A percentile compares a stretch with the other conserved stretches of the same genome.
phyloP scores from a whole-genome alignment of 2,888 invertebrate species.

The Sminthurinus aureus region DNA sequence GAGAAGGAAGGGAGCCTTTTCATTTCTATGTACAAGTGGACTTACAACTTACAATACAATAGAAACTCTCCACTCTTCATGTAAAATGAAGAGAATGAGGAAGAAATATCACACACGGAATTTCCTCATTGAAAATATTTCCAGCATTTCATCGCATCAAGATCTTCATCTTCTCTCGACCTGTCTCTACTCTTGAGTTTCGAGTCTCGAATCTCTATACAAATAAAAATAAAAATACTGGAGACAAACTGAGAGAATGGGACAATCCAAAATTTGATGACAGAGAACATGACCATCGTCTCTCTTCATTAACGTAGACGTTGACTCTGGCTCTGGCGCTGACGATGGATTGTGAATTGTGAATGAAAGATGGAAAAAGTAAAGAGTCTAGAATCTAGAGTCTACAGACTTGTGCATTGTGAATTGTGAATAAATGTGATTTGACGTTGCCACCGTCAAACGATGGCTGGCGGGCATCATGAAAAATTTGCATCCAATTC shows the following conservation, averaged over 20 bases:
- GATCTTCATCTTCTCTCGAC: too few relatives aligned
- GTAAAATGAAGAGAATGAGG: neutral
- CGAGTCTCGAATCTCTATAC: too few relatives aligned
- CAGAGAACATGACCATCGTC: conserved; percentile 20
- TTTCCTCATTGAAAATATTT: neutral
- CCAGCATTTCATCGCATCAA: neutral
- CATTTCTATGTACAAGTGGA: neutral
- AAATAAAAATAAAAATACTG: neutral
- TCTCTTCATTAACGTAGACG: conserved; percentile 22
- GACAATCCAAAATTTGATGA: neutral
- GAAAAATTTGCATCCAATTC: conserved; percentile 38
- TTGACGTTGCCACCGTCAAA: conserved; percentile 39
- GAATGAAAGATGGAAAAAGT: neutral
- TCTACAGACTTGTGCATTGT: neutral
- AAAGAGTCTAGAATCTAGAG: neutral
- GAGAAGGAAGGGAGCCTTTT: conserved; percentile 54
- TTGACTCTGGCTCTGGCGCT: neutral
- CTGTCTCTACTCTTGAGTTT: too few relatives aligned
- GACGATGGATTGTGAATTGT: neutral
- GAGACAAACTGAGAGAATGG: neutral
- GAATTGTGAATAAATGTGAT: conserved; percentile 10
- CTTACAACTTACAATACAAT: neutral
- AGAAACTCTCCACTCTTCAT: neutral
- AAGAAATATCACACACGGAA: neutral
- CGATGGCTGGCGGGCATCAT: conserved; percentile 16